Percentiles rank a stretch among this genome's conserved stretches.
phyloP scores from a whole-genome alignment of 2,113 vertebrate genomes.

The Zonotrichia leucophrys region DNA sequence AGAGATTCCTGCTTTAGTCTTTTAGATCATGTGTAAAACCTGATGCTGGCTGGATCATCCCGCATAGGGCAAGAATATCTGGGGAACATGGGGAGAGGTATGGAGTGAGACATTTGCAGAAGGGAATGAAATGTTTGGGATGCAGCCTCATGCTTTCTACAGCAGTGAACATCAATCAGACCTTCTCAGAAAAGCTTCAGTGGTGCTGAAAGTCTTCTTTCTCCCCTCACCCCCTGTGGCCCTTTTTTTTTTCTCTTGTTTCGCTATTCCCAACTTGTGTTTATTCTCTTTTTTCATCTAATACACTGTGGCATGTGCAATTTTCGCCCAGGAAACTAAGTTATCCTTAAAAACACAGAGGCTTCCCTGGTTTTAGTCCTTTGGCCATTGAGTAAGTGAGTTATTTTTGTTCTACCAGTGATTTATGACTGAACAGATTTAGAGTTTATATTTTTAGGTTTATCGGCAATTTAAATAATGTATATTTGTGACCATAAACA shows the following conservation, averaged over 20 bases:
- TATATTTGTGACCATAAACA: background rate
- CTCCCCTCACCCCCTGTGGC: rapidly evolving
- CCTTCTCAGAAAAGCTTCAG: slow-evolving; percentile 73
- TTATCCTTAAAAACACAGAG: slow-evolving; percentile 55
- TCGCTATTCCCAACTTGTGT: background rate
- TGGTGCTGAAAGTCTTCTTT: background rate
- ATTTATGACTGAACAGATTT: slow-evolving; percentile 38
- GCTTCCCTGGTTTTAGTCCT: background rate
- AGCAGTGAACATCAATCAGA: slow-evolving; percentile 74
- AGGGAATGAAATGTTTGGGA: slow-evolving; percentile 71
- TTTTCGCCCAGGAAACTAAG: slow-evolving; percentile 37
- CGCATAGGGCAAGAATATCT: slow-evolving; percentile 36
- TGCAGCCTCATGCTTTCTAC: slow-evolving; percentile 60
- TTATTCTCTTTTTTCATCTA: background rate
- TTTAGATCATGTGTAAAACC: slow-evolving; percentile 67
- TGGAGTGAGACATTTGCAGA: slow-evolving; percentile 55
- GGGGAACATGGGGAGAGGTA: slow-evolving; percentile 41
- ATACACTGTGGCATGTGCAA: background rate
- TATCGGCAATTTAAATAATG: slow-evolving; percentile 33
- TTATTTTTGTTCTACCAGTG: slow-evolving; percentile 45
- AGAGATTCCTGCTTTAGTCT: slow-evolving; percentile 68
- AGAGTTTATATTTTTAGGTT: slow-evolving; percentile 50
- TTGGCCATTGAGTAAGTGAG: background rate
- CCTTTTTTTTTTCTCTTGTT: background rate
- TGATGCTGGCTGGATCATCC: slow-evolving; percentile 52